phyloP scores from a whole-genome alignment of 2,113 vertebrate genomes.

The Chaetops frenatus region DNA sequence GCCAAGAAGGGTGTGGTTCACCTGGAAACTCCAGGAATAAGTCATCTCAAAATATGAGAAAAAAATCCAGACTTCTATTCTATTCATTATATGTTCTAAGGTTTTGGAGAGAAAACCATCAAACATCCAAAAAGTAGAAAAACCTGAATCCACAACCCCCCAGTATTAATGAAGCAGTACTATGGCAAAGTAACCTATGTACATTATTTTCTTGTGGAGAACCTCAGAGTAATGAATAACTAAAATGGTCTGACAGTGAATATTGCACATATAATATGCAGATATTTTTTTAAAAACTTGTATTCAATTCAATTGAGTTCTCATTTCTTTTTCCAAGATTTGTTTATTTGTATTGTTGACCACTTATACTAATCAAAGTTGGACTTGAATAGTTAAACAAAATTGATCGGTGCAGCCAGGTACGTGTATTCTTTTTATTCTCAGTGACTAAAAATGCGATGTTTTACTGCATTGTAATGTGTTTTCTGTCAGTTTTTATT shows the following conservation, averaged over 20 bases:
- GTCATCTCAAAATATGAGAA: background rate
- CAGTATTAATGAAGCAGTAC: background rate
- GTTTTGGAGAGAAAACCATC: background rate
- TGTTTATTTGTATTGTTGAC: background rate
- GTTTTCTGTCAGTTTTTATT: background rate
- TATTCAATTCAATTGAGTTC: background rate
- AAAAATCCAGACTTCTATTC: background rate
- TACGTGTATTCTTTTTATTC: background rate
- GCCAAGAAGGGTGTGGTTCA: background rate
- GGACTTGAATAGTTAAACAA: background rate
- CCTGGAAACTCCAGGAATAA: background rate
- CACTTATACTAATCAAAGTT: background rate
- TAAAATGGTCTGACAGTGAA: background rate
- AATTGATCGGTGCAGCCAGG: background rate
- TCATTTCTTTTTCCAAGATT: background rate
- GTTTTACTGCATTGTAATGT: background rate
- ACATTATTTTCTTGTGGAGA: background rate
- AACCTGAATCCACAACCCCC: background rate
- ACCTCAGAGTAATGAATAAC: background rate
- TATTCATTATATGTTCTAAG: fast-evolving
- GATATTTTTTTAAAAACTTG: background rate
- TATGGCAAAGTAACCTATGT: background rate
- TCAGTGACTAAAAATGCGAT: fast-evolving
- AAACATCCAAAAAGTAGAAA: background rate
- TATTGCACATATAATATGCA: background rate